Base-by-base conservation (phyloP, 2,797 vertebrate genomes). In the Spheniscus humboldti region DNA sequence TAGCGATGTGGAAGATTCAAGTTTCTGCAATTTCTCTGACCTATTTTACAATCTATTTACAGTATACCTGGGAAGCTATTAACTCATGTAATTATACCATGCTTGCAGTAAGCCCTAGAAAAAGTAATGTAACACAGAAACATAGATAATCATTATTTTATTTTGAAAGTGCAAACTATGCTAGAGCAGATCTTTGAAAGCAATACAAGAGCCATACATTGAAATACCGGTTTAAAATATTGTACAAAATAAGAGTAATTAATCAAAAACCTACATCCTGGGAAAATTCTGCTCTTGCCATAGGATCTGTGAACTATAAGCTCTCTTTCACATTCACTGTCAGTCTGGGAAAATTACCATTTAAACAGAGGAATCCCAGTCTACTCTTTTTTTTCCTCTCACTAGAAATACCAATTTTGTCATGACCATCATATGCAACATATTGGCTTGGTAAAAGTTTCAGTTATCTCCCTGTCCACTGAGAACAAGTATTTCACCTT, bases 31-130 rank as follows among this genome's bases (percentile, higher is more conserved):
- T 89, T 92, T 68, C 66, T 47, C 62, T 85, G 82, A 84, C 60
- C 71, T 88, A 90, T 90, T 95, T 94, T 93, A 92, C 64, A 93
- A 57, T 91, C 92, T 92, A 75, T 92, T 90, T 91, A 82, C 63
- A 93, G 45, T 83, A 77, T 91, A 92, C 87, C 76, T 94, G 37
- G 64, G n/a, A 94, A 92, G 88, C 50, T 60, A 84, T 94, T 95
- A 96, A 73, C 53, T 78, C 66, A 80, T 66, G 48, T 92, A 91
- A 95, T 94, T 92, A 85, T 33, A 67, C 53, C 76, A 11, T 75
- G 48, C 76, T 91, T 87, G 50, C 43, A 92, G 73, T 91, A 96
- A 94, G 35, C n/a, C 7, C 43, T 30, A 80, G 33, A 84, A 85
- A 94, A 97, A 95, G 67, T 87, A 90, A 93, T 75, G 50, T 41